Conservation (phyloP, 2,797 vertebrate species). For the Trichosurus vulpecula region DNA sequence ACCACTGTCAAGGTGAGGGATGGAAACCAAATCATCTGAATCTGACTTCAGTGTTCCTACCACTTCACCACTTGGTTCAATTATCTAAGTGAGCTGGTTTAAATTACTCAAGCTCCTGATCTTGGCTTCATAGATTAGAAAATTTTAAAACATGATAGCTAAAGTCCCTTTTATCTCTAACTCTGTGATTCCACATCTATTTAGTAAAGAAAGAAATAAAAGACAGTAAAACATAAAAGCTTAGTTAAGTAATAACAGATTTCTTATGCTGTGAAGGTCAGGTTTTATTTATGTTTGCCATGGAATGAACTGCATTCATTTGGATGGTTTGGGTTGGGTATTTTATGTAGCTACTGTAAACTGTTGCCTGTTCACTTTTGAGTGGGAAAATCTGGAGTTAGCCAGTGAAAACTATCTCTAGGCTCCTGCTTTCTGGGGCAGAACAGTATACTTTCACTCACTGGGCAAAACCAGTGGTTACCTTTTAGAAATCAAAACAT, state of each 20-base stretch:
- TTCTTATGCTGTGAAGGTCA: background rate
- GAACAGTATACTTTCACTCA: background rate
- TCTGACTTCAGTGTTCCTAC: background rate
- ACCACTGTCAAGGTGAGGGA: background rate
- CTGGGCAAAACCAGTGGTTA: background rate
- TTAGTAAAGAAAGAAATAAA: background rate
- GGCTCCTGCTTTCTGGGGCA: background rate
- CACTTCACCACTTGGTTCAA: background rate
- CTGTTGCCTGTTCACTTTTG: background rate
- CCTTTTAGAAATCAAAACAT: background rate
- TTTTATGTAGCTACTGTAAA: background rate
- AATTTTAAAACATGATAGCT: background rate
- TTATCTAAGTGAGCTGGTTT: background rate
- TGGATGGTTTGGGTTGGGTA: background rate
- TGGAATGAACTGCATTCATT: rapidly evolving
- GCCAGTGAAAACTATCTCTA: background rate
- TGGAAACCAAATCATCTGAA: background rate
- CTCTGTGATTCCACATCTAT: background rate
- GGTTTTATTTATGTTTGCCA: background rate
- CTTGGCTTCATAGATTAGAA: background rate
- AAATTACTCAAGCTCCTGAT: background rate
- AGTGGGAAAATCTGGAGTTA: conserved; percentile 13
- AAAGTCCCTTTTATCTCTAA: background rate
- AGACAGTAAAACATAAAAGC: background rate
- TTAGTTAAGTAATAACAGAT: rapidly evolving